Conservation (phyloP, 2,888 invertebrate species). For the Heliconius ismenius region DNA sequence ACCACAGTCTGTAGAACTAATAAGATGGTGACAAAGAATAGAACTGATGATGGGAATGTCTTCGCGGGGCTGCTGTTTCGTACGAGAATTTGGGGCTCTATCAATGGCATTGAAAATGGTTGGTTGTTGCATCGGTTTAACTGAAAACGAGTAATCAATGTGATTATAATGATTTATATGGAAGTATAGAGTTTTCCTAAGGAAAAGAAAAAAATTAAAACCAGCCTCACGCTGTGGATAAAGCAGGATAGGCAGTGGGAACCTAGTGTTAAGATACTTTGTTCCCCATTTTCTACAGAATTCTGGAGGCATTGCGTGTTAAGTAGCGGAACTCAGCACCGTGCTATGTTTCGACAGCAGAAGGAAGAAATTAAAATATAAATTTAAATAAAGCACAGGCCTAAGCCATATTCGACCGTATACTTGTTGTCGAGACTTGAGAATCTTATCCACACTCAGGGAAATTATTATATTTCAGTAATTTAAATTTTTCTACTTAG, state of each 20-base stretch:
- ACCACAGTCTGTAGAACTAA: conserved; percentile 71
- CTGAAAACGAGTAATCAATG: conserved; percentile 51
- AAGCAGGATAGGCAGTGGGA: no score
- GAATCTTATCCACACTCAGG: background rate
- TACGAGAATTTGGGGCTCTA: conserved; percentile 48
- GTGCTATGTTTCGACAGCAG: no score
- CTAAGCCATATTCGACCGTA: background rate
- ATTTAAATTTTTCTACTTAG: no score
- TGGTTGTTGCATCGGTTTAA: conserved; percentile 72
- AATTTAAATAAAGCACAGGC: no score
- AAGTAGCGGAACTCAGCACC: no score
- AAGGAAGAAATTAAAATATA: no score
- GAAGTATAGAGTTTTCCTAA: background rate
- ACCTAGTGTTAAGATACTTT: no score
- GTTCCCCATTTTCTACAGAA: no score
- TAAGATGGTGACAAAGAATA: conserved; percentile 71
- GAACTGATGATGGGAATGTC: conserved; percentile 58
- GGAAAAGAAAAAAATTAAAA: background rate
- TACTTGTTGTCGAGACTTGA: background rate
- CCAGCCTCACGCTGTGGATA: no score
- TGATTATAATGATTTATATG: no score
- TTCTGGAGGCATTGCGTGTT: no score
- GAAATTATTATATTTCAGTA: background rate
- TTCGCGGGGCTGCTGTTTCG: conserved; percentile 51
- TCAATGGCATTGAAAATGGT: conserved; percentile 63